A percentile compares a stretch with the other conserved stretches of the same genome.
Evolutionary conservation across 2,888 invertebrate genomes (phyloP).

Genomic region (Pristionchus maxplancki): DNA sequence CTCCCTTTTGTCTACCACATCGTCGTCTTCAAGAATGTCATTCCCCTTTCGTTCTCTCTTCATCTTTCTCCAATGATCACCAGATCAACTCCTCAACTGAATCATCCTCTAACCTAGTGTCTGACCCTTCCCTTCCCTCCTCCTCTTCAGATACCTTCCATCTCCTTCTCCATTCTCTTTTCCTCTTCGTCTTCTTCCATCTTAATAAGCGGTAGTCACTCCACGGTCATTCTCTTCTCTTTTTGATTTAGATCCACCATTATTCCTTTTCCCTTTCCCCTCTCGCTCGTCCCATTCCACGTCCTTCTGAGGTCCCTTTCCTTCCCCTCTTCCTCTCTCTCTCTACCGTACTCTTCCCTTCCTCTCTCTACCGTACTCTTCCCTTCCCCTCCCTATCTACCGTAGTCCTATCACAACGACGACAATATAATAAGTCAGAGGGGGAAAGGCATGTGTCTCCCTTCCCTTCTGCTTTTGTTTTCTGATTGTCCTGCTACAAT

Average conservation of each 20-base stretch:
- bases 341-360: conserved; percentile 27
- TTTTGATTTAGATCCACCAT: conserved; percentile 47
- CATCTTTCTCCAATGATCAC: background rate
- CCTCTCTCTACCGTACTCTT: too few species aligned
- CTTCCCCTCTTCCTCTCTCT: background rate
- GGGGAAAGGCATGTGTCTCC: background rate
- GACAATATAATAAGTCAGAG: background rate
- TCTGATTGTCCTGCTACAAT: conserved; percentile 30
- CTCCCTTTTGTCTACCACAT: background rate
- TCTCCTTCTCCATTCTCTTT: background rate
- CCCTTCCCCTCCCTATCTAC: background rate
- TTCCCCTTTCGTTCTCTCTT: background rate
- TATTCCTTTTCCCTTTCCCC: conserved; percentile 40
- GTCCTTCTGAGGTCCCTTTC: conserved; percentile 1
- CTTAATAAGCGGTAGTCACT: conserved; percentile 25
- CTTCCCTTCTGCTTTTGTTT: background rate
- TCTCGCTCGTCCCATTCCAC: background rate
- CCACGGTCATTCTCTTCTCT: conserved; percentile 16
- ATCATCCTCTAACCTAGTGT: too few species aligned
- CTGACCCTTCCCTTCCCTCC: background rate
- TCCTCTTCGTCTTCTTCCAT: background rate
- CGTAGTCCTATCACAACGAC: conserved; percentile 18
- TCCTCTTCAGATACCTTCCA: background rate
- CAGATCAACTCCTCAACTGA: background rate
- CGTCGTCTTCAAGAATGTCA: background rate